A percentile compares a stretch with the other conserved stretches of the same genome.
phyloP scores from a whole-genome alignment of 2,113 vertebrate genomes.

The Brachyhypopomus occidentalis region DNA sequence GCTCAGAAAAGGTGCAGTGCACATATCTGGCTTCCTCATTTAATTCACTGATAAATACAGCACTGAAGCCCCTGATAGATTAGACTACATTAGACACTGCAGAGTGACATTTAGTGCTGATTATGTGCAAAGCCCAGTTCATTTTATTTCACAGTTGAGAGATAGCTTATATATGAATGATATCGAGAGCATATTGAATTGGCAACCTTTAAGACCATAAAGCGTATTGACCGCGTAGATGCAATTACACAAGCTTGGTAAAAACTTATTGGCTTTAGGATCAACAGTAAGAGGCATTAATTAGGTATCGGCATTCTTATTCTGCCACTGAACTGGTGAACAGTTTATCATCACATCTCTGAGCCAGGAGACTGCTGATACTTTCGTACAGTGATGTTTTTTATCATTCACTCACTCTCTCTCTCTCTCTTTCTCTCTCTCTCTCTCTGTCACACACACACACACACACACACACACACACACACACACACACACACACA shows the following conservation, averaged over 20 bases:
- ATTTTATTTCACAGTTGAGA: conserved; percentile 48
- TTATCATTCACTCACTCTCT: neutral
- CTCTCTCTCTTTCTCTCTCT: no score
- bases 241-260: conserved; percentile 30
- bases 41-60: neutral
- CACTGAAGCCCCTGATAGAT: neutral
- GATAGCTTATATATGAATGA: conserved; percentile 47
- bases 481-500: neutral
- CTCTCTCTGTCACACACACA: no score
- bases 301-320: conserved; percentile 5
- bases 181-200: conserved; percentile 36
- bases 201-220: conserved; percentile 33
- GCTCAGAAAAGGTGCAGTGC: neutral
- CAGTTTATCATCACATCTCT: conserved; percentile 15
- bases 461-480: neutral
- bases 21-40: neutral
- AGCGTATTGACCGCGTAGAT: conserved; percentile 29
- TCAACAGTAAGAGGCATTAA: conserved; percentile 31
- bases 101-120: conserved; percentile 38
- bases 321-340: conserved; percentile 10
- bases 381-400: neutral
- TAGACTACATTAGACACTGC: conserved; percentile 20
- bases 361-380: neutral
- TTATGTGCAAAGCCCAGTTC: conserved; percentile 48
- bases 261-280: conserved; percentile 27